phyloP scores from a whole-genome alignment of 2,113 vertebrate species.

The Sakesphorus luctuosus region DNA sequence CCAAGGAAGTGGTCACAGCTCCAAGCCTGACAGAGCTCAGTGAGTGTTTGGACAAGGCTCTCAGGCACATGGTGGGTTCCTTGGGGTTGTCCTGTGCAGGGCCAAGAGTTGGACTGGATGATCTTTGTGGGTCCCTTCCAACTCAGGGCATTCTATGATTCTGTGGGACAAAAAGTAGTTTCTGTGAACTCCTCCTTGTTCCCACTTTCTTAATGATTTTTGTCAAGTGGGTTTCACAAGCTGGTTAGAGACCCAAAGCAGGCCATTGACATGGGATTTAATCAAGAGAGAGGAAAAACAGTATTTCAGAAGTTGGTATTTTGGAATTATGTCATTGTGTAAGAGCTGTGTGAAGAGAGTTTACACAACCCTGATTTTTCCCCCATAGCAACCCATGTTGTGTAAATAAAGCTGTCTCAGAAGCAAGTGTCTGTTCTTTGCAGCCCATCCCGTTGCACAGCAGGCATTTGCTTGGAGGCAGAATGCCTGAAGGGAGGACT shows the following conservation, averaged over 20 bases:
- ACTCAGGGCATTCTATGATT: neutral
- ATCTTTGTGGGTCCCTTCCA: neutral
- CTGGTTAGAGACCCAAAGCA: neutral
- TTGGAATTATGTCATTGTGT: neutral
- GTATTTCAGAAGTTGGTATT: neutral
- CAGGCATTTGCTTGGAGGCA: neutral
- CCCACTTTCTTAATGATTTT: neutral
- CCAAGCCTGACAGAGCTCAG: neutral
- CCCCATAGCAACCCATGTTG: constrained; percentile 41
- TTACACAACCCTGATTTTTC: constrained; percentile 11
- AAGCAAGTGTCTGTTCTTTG: neutral
- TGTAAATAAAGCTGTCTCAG: constrained; percentile 44
- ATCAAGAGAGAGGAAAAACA: neutral
- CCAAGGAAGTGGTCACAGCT: neutral
- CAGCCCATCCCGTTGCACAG: neutral
- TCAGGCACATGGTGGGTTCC: neutral
- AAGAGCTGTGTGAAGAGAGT: neutral
- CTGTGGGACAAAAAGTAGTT: neutral
- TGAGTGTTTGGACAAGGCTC: neutral
- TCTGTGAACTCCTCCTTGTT: neutral
- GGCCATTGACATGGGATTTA: neutral
- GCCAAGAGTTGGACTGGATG: neutral
- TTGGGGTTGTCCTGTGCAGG: neutral
- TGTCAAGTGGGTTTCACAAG: neutral
- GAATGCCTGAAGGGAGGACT: neutral